Conservation (phyloP, 2,113 vertebrate genomes). For the Salminus brasiliensis region DNA sequence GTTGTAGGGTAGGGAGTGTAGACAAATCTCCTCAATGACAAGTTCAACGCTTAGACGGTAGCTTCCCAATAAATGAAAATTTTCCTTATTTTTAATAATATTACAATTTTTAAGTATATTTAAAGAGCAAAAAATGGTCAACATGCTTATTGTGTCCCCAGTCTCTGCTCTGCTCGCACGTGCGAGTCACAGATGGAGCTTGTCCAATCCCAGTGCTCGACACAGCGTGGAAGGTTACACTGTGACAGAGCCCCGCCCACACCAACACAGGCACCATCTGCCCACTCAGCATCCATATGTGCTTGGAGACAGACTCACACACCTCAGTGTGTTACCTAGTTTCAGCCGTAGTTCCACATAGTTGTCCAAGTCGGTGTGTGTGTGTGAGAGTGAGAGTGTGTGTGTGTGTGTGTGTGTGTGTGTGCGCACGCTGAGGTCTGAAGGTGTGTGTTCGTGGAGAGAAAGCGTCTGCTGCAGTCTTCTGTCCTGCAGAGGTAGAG, state of each 20-base stretch:
- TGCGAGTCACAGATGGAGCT: conserved; percentile 1
- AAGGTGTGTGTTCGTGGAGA: conserved; percentile 11
- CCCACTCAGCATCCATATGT: conserved; percentile 39
- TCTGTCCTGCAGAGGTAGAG: conserved; percentile 18
- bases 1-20: too few species aligned
- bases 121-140: too few species aligned
- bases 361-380: conserved; percentile 3
- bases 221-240: conserved; percentile 29
- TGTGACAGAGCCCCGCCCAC: conserved; percentile 25
- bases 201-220: conserved; percentile 31
- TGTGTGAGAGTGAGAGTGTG: not conserved
- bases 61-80: too few species aligned
- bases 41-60: too few species aligned
- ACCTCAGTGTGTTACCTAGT: conserved; percentile 29
- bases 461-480: conserved; percentile 13
- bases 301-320: conserved; percentile 20
- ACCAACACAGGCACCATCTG: conserved; percentile 47
- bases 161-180: not conserved
- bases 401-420: conserved; percentile 32
- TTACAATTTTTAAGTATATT: too few species aligned
- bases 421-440: not conserved
- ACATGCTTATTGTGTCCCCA: too few species aligned
- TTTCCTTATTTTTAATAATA: too few species aligned
- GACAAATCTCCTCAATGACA: too few species aligned
- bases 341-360: not conserved